Evolutionary conservation across 2,888 invertebrate species (phyloP), one percentile per base, ranked within the genome.

Genomic region (Synanthedon myopaeformis): DNA sequence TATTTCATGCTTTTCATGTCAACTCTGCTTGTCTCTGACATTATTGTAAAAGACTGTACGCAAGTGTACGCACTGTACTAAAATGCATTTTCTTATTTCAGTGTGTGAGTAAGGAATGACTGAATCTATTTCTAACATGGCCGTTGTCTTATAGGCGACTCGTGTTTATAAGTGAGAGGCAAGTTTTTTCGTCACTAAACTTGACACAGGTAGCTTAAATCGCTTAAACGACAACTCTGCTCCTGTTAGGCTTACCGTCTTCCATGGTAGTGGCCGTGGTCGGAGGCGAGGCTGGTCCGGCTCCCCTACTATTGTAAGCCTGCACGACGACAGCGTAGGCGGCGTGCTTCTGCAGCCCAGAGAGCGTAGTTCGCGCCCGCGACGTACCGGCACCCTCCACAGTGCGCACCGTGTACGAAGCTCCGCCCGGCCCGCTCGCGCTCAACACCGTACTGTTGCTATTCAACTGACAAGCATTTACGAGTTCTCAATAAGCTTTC

Each of bases 261-360:
- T 96, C 95, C 82, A 94, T 89, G 54, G 95, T 96, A 64, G 93
- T 91, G 4, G 93, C 91, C 52, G 92, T 91, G 51, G 94, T 91
- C 42, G 94, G 93, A 55, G 93, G 92, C 48, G 94, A 95, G 11
- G 94, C 92, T 1, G 96, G 96, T 0, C 96, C 96, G 51, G 94
- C 93, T 23, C 96, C 96, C 66, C 94, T 90, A 67, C 93, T 94
- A 63, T 96, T 96, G 72, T 95, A 96, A 23, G 95, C 95, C 79
- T 95, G 95, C 2, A 95, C 94, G 50, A 95, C 92, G 35, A 95
- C 92, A 61, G 92, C 93, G 69, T 96, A 96, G 5, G 91, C 91
- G 1, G 94, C 92, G 74, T 92, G 95, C 76, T 94, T 94, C 68
- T 92, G 90, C 42, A 96, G 86, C 42, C 93, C 93, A 52, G 91